phyloP scores from a whole-genome alignment of 1,140 invertebrate genomes.

The Chymomyza costata region DNA sequence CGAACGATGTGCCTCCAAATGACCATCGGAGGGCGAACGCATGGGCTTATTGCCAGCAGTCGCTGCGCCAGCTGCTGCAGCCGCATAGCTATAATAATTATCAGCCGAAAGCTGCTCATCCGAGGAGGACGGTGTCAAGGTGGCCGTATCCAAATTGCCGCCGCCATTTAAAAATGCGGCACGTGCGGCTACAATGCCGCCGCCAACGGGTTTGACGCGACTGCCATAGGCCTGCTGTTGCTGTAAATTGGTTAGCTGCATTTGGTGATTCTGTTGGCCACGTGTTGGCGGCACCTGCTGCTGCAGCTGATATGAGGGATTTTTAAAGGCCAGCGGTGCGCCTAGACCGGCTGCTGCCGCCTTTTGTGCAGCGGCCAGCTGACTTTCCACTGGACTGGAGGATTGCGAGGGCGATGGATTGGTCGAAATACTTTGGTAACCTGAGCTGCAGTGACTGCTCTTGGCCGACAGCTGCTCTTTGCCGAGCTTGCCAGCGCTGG shows the following conservation, averaged over 20 bases:
- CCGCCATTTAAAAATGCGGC: conserved; percentile 62
- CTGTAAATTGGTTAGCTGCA: too few species aligned
- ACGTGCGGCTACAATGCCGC: conserved; percentile 59
- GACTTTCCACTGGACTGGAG: conserved; percentile 87
- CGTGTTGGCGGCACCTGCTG: conserved; percentile 9
- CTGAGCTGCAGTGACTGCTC: conserved; percentile 87
- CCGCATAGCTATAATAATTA: conserved; percentile 58
- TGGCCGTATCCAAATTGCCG: conserved; percentile 48
- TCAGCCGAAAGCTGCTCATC: conserved; percentile 70
- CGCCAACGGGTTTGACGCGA: conserved; percentile 46
- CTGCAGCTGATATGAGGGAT: conserved; percentile 89
- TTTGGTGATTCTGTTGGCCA: conserved; percentile 15
- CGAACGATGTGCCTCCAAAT: conserved; percentile 66
- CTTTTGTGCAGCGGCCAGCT: conserved; percentile 38
- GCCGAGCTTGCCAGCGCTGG: conserved; percentile 62
- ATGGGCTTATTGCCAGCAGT: conserved; percentile 8
- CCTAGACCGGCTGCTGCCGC: conserved; percentile 6
- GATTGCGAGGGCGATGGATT: conserved; percentile 85
- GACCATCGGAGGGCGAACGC: conserved; percentile 27
- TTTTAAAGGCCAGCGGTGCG: conserved; percentile 88
- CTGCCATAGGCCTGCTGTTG: conserved; percentile 29
- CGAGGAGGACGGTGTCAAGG: conserved; percentile 71
- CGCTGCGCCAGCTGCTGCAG: conserved; percentile 32
- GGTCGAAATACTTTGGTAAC: conserved; percentile 92
- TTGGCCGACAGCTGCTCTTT: conserved; percentile 78